Conservation (phyloP, 1,140 invertebrate genomes). For the Holotrichia oblita region DNA sequence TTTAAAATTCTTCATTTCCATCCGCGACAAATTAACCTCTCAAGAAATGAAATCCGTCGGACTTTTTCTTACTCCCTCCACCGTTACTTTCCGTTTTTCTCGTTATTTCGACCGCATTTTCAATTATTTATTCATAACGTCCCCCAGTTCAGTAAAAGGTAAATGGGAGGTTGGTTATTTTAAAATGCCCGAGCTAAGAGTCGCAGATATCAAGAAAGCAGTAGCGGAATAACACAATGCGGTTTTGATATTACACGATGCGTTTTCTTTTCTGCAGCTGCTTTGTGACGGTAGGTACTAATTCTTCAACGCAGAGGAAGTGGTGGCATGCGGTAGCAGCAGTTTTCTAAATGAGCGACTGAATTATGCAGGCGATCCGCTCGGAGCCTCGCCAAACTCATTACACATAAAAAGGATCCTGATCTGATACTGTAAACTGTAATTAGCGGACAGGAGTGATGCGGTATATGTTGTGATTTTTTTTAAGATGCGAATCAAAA, state of each 20-base stretch:
- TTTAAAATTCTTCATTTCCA: not conserved
- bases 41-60: not conserved
- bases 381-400: conserved; percentile 42
- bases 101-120: conserved; percentile 6
- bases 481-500: conserved; percentile 28
- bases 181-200: no score
- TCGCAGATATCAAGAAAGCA: no score
- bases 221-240: not conserved
- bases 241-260: not conserved
- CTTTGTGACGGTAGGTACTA: not conserved
- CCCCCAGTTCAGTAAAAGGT: not conserved
- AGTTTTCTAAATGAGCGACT: conserved; percentile 44
- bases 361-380: conserved; percentile 45
- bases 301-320: not conserved
- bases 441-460: conserved; percentile 47
- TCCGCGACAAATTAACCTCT: conserved; percentile 13
- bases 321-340: not conserved
- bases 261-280: not conserved
- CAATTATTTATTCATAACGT: conserved; percentile 20
- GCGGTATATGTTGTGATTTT: conserved; percentile 42
- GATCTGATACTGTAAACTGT: conserved; percentile 50
- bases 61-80: not conserved
- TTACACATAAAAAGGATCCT: conserved; percentile 48
- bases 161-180: no score
- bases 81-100: not conserved